Evolutionary conservation across 2,113 vertebrate genomes (phyloP).

Genomic region (Catharus fuscescens): DNA sequence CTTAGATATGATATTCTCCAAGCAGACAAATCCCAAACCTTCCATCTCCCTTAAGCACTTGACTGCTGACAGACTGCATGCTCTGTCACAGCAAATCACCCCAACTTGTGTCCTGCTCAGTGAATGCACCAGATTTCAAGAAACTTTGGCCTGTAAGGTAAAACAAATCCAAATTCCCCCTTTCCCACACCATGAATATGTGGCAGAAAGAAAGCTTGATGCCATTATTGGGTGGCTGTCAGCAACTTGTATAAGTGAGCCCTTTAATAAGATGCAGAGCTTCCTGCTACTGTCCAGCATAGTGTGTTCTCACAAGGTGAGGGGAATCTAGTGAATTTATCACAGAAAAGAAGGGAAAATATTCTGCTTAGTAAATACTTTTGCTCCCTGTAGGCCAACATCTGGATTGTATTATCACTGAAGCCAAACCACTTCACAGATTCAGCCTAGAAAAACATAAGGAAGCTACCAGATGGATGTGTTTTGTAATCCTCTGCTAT

Average conservation of each 20-base stretch:
- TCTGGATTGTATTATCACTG: neutral
- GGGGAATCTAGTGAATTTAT: neutral
- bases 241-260: neutral
- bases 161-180: neutral
- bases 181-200: neutral
- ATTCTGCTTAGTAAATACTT: neutral
- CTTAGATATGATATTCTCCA: neutral
- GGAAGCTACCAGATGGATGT: neutral
- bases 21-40: neutral
- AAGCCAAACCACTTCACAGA: neutral
- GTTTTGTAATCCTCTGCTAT: neutral
- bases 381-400: neutral
- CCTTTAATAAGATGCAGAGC: neutral
- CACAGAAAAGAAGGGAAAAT: neutral
- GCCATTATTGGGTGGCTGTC: neutral
- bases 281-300: neutral
- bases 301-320: neutral
- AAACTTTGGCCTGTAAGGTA: neutral
- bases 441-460: neutral
- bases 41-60: neutral
- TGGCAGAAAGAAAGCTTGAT: neutral
- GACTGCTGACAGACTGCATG: neutral
- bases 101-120: neutral
- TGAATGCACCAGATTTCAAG: neutral
- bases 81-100: neutral